phyloP scores from a whole-genome alignment of 2,113 vertebrate species.

The Delphinapterus leucas region DNA sequence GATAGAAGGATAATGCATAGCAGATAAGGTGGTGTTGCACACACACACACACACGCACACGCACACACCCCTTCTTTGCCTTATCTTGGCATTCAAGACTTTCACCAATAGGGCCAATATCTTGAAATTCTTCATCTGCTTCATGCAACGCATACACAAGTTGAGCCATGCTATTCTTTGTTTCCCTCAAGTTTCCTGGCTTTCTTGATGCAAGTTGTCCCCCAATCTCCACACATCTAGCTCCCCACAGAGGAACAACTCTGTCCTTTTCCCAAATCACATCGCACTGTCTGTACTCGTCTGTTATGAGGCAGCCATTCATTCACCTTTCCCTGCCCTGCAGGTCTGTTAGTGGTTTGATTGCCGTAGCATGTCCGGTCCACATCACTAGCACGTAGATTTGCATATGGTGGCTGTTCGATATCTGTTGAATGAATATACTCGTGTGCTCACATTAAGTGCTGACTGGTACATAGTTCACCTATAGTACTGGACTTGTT shows the following conservation, averaged over 20 bases:
- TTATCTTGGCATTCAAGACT: neutral
- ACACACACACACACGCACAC: neutral
- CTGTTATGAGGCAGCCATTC: neutral
- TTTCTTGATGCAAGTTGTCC: neutral
- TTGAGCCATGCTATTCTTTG: neutral
- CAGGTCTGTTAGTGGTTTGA: neutral
- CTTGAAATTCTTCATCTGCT: neutral
- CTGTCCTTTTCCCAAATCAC: neutral
- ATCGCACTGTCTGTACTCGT: neutral
- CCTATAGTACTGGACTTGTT: neutral
- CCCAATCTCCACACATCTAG: neutral
- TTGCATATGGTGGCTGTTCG: neutral
- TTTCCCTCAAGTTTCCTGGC: neutral
- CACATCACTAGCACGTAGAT: neutral
- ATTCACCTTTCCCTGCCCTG: rapidly evolving
- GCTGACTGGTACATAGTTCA: neutral
- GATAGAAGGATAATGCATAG: neutral
- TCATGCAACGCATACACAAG: neutral
- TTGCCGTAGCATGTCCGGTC: no score
- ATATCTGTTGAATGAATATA: neutral
- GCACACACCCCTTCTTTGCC: neutral
- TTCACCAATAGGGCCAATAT: neutral
- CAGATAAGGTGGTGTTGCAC: neutral
- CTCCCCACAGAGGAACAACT: neutral
- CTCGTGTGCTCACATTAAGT: neutral